Evolutionary conservation across 2,888 invertebrate species (phyloP).

Genomic region (Pandemis heparana): DNA sequence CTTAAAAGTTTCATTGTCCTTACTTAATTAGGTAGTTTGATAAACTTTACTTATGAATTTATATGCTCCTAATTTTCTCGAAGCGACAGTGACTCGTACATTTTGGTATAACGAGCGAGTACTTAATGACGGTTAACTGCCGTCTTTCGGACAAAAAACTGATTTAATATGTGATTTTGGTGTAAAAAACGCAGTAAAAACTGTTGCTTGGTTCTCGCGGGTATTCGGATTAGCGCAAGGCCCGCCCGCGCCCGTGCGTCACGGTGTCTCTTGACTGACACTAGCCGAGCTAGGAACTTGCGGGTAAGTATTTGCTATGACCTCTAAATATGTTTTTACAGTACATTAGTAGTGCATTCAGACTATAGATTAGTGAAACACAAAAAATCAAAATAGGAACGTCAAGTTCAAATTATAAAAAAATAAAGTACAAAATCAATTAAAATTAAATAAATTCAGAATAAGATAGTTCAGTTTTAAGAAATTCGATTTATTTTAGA

Average conservation of each 20-base stretch:
- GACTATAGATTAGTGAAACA: neutral
- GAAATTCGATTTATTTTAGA: too few species aligned
- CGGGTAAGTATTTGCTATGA: conserved; percentile 8
- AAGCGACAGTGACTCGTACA: conserved; percentile 8
- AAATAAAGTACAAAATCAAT: too few species aligned
- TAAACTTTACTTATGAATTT: neutral
- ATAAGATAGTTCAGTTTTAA: too few species aligned
- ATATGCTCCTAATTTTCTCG: neutral
- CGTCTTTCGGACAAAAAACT: conserved; percentile 29
- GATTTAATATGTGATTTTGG: conserved; percentile 35
- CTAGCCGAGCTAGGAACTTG: conserved; percentile 22
- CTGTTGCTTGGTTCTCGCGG: neutral
- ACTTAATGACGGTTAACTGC: conserved; percentile 16
- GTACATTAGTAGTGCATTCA: neutral
- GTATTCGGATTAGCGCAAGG: conserved; percentile 2
- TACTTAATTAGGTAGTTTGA: neutral
- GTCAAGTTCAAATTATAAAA: too few species aligned
- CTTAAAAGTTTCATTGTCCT: conserved; percentile 24
- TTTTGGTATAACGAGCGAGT: conserved; percentile 18
- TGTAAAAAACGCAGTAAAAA: conserved; percentile 36
- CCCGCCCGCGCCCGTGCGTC: conserved; percentile 27
- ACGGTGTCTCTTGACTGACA: conserved; percentile 11
- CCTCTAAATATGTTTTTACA: neutral
- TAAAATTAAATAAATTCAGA: too few species aligned
- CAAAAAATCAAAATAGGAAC: too few species aligned